Conservation (phyloP, 2,888 invertebrate species). For the Perizoma flavofasciatum region DNA sequence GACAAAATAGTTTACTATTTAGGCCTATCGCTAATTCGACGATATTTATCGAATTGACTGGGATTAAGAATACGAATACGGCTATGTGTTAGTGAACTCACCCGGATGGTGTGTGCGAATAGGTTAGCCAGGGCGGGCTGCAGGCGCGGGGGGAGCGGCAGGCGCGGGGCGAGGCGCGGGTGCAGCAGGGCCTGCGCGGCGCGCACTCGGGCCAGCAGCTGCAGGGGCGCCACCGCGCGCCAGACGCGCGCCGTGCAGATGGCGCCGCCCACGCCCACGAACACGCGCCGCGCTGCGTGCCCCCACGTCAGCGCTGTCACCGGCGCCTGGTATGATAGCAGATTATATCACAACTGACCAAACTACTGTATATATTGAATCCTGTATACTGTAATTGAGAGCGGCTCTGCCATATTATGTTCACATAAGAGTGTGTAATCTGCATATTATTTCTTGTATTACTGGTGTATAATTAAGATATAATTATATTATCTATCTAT, state of each 20-base stretch:
- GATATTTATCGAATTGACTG: too few species aligned
- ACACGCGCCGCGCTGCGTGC: slow-evolving; percentile 97
- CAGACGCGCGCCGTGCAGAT: slow-evolving; percentile 98
- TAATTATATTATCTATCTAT: too few species aligned
- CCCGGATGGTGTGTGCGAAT: slow-evolving; percentile 97
- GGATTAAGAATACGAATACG: too few species aligned
- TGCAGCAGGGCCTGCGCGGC: slow-evolving; percentile 90
- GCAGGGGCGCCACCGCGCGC: slow-evolving; percentile 94
- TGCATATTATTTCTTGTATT: too few species aligned
- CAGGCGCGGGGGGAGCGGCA: slow-evolving; percentile 95
- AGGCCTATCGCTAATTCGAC: too few species aligned
- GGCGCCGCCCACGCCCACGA: slow-evolving; percentile 91
- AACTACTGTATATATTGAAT: too few species aligned
- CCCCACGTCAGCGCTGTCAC: slow-evolving; percentile 99
- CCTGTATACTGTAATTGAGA: too few species aligned
- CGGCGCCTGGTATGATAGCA: slow-evolving; percentile 82
- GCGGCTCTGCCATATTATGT: too few species aligned
- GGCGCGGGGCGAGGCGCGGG: slow-evolving; percentile 88
- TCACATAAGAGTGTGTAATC: too few species aligned
- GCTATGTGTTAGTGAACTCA: slow-evolving; percentile 53
- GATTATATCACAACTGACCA: too few species aligned
- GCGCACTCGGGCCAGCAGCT: slow-evolving; percentile 93
- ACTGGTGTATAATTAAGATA: too few species aligned
- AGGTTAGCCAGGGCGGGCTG: slow-evolving; percentile 93
- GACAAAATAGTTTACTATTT: too few species aligned